These are phyloP conservation scores for Pyrgilauda ruficollis DNA, from an alignment of 2,113 vertebrate species.

Conservation along the genomic window DNA sequence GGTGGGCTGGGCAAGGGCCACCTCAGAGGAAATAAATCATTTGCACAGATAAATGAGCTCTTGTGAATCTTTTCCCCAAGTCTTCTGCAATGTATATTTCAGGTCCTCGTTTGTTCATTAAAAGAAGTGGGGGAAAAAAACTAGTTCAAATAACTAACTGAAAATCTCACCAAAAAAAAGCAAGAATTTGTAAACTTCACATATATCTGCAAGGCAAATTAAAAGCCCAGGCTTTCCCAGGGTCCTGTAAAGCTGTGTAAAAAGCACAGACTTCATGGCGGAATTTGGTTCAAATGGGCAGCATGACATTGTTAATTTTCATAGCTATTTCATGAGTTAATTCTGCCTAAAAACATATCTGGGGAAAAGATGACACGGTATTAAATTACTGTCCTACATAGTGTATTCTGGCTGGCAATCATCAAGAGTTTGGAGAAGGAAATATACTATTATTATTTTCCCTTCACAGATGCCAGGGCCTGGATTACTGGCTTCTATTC, in stretches of 20 bases:
- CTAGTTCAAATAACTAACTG: background rate
- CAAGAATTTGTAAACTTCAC: background rate
- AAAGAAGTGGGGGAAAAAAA: accelerated
- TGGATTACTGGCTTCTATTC: background rate
- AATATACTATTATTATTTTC: conserved; percentile 28
- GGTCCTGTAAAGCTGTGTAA: background rate
- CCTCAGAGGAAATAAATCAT: background rate
- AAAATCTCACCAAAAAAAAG: background rate
- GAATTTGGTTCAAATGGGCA: background rate
- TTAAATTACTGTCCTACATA: conserved; percentile 7
- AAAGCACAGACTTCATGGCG: background rate
- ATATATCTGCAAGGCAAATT: background rate
- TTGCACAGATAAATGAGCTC: background rate
- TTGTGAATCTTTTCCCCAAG: background rate
- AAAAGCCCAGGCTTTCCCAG: background rate
- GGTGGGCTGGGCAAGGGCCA: background rate
- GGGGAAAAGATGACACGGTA: background rate
- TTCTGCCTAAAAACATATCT: background rate
- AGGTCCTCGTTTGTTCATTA: background rate
- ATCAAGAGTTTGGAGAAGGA: background rate
- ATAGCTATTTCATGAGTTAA: background rate
- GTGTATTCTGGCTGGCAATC: background rate
- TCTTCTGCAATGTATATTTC: background rate
- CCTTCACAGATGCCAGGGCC: background rate
- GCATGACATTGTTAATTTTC: background rate